phyloP scores from a whole-genome alignment of 2,797 vertebrate genomes.

The Pogonophryne albipinna region DNA sequence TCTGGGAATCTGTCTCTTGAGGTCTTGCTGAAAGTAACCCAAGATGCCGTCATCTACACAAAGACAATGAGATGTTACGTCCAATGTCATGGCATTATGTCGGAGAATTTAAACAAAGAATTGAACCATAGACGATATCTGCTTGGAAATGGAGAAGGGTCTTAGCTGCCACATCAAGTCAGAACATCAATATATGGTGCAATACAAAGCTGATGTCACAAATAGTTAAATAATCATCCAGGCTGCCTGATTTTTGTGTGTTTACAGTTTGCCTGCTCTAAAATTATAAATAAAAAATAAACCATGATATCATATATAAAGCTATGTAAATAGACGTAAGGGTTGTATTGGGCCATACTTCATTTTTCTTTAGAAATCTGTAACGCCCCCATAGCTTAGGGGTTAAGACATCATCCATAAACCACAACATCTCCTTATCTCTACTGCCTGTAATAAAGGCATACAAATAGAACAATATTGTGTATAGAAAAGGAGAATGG shows the following conservation, averaged over 20 bases:
- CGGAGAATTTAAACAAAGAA: slow-evolving; percentile 71
- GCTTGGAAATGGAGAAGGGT: slow-evolving; percentile 70
- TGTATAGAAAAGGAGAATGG: no score
- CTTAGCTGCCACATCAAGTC: slow-evolving; percentile 77
- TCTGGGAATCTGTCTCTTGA: slow-evolving; percentile 40
- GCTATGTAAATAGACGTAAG: no score
- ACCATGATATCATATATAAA: no score
- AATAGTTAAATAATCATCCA: no score
- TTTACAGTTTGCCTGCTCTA: no score
- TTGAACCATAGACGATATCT: slow-evolving; percentile 75
- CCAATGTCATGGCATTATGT: slow-evolving; percentile 67
- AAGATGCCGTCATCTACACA: slow-evolving; percentile 71
- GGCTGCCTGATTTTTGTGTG: no score
- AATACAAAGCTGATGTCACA: no score
- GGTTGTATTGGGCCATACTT: neutral
- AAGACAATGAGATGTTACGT: slow-evolving; percentile 73
- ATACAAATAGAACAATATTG: no score
- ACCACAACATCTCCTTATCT: neutral
- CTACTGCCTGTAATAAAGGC: no score
- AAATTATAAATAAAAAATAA: no score
- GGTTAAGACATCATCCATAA: neutral
- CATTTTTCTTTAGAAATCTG: neutral
- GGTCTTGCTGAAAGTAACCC: slow-evolving; percentile 65
- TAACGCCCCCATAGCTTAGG: neutral
- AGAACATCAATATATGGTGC: no score